Evolutionary conservation across 2,797 vertebrate species (phyloP), one percentile per base, ranked within the genome.

Genomic region (Monodelphis domestica): DNA sequence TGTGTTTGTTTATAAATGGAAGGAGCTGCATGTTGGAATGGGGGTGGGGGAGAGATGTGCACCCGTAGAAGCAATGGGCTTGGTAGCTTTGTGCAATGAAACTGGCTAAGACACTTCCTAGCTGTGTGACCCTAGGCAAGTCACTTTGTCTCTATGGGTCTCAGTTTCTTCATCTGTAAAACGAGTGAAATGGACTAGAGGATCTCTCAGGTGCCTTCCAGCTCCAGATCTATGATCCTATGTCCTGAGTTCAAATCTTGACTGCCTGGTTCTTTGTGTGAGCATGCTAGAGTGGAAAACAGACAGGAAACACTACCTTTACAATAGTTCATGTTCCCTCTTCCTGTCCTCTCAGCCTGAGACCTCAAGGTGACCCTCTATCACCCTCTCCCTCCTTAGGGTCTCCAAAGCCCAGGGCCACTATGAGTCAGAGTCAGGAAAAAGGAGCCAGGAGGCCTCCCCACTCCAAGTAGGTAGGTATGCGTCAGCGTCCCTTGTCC

Each of bases 341-440:
- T 78, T 7, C 84, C 17, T 88, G 29, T 70, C 54, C 90, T 54
- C 84, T 59, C 70, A 84, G 30, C 30, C 52, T 88, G 4, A 91
- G 30, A 28, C 51, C 90, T 91, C 95, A 93, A 97, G 95, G 96
- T 96, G 93, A 94, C 95, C 78, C 45, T 33, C 12, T 52, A 21
- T 0, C 0, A 24, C 2, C 89, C 28, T 88, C 88, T 90, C 53
- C 88, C 54, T 92, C 4, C 14, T 55, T 70, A 90, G 4, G 29
- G 28, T 92, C 84, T 55, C 87, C 90, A n/a, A 87, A 89, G 55
- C 3, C 87, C n/a, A 91, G 55, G 91, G 90, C 89, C 29, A 4
- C 11, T 0, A 0, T 96, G 97, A 96, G 94, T 89, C 96, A 95
- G 91, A 84, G 1, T 0, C 3, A 87, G n/a, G 92, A 54, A 33